Conservation (phyloP, 1,140 invertebrate species). For the Hycleus phaleratus region DNA sequence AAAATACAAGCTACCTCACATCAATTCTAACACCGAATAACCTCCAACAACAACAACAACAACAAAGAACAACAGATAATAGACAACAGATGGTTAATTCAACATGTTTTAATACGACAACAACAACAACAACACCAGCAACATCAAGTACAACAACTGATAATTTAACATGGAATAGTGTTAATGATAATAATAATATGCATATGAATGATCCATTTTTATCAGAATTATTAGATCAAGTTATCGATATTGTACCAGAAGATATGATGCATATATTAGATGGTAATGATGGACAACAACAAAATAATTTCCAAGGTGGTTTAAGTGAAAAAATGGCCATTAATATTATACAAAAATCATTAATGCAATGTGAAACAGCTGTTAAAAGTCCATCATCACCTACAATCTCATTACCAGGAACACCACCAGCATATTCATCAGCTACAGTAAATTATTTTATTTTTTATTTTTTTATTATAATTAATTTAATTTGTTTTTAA, state of each 20-base stretch:
- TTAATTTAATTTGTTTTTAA: background rate
- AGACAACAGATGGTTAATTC: conserved; percentile 23
- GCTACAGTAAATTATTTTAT: conserved; percentile 47
- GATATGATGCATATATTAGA: conserved; percentile 47
- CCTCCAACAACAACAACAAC: conserved; percentile 11
- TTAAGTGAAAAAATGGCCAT: conserved; percentile 76
- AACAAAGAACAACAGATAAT: conserved; percentile 20
- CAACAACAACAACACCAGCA: conserved; percentile 24
- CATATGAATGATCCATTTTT: conserved; percentile 59
- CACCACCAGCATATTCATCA: conserved; percentile 57
- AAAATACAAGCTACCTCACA: conserved; percentile 33
- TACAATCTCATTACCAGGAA: conserved; percentile 49
- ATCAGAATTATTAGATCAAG: conserved; percentile 74
- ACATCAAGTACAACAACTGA: conserved; percentile 27
- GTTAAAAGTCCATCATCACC: conserved; percentile 56
- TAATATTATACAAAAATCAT: conserved; percentile 78
- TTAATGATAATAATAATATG: conserved; percentile 33
- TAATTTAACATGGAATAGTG: conserved; percentile 13
- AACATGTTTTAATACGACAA: conserved; percentile 11
- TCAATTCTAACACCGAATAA: conserved; percentile 22
- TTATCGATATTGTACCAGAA: conserved; percentile 70
- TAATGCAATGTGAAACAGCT: conserved; percentile 74
- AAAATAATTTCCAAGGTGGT: conserved; percentile 39
- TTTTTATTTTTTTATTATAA: background rate
- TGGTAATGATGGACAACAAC: conserved; percentile 39